A percentile compares a stretch with the other conserved stretches of the same genome.
phyloP scores from a whole-genome alignment of 35 echinoderm and acorn worm species.

The Heliocidaris erythrogramma region DNA sequence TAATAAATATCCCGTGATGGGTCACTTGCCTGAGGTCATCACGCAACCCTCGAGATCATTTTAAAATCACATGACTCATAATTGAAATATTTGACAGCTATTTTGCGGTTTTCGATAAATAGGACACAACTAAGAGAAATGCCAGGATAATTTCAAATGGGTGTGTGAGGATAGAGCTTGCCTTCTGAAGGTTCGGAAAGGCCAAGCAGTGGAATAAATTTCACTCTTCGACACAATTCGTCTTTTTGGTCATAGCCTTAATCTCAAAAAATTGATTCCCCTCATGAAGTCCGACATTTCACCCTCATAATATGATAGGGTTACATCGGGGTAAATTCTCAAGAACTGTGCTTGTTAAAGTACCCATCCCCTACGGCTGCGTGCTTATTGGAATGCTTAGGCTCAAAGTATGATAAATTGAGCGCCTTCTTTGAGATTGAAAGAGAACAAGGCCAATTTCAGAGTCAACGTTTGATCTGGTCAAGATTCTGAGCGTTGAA shows the following conservation, averaged over 20 bases:
- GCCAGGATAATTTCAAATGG: background rate
- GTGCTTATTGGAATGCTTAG: background rate
- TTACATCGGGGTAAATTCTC: background rate
- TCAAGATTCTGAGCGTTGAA: too few species aligned
- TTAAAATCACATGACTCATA: background rate
- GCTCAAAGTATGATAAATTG: background rate
- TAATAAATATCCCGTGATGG: too few species aligned
- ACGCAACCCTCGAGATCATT: background rate
- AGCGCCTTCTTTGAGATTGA: background rate
- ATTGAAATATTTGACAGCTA: background rate
- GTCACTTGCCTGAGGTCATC: background rate
- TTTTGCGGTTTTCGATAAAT: background rate
- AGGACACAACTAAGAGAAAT: background rate
- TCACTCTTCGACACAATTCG: slow-evolving; percentile 1
- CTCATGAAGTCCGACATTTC: background rate
- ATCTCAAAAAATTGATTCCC: slow-evolving; percentile 1
- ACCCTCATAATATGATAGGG: background rate
- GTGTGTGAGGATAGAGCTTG: background rate
- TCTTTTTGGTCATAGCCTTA: background rate
- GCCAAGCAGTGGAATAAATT: background rate
- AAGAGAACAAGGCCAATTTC: background rate
- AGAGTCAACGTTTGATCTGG: too few species aligned
- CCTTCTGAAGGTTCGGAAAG: background rate
- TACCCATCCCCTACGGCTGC: background rate
- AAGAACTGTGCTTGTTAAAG: background rate